Evolutionary conservation across 2,113 vertebrate species (phyloP).

Genomic region (Sphaerodactylus townsendi): DNA sequence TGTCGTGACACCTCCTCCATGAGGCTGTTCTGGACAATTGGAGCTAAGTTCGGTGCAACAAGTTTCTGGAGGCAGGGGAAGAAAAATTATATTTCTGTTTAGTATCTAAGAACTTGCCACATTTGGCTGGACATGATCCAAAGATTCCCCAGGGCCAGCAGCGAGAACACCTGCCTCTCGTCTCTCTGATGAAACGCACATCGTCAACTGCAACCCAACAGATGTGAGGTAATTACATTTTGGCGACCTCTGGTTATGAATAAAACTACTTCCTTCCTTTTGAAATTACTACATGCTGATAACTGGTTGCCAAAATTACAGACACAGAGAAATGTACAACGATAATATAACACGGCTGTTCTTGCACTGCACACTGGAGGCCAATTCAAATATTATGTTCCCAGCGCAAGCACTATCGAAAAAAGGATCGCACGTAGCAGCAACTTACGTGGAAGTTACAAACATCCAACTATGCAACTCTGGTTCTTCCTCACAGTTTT

Average conservation of each 20-base stretch:
- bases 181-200: background rate
- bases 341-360: background rate
- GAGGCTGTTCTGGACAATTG: conserved; percentile 68
- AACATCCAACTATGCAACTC: background rate
- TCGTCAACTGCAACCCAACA: background rate
- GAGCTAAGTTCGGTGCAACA: conserved; percentile 56
- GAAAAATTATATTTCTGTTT: conserved; percentile 27
- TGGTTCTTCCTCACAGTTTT: background rate
- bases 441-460: background rate
- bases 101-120: conserved; percentile 16
- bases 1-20: conserved; percentile 73
- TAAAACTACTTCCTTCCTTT: background rate
- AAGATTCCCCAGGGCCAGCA: background rate
- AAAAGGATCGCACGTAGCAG: background rate
- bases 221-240: background rate
- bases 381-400: background rate
- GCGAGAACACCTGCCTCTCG: background rate
- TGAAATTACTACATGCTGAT: conserved; percentile 1
- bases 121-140: background rate
- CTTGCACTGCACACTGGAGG: background rate
- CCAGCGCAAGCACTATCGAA: too few relatives aligned
- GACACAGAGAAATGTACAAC: background rate
- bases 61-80: conserved; percentile 74
- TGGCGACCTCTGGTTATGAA: background rate
- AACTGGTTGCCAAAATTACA: background rate